phyloP scores from a whole-genome alignment of 2,797 vertebrate species.

The Gephyroberyx darwinii region DNA sequence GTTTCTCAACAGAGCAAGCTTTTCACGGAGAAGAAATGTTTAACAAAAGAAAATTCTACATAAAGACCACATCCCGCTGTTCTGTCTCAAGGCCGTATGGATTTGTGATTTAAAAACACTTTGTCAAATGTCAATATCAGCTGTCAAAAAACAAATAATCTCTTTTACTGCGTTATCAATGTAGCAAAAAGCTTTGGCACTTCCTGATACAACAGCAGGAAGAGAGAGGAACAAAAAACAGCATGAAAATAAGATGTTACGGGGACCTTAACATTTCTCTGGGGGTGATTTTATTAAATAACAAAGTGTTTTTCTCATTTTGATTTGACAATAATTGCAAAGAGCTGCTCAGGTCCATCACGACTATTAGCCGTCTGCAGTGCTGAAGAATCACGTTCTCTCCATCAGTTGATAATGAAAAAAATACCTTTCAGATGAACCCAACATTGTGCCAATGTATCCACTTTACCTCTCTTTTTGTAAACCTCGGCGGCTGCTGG shows the following conservation, averaged over 20 bases:
- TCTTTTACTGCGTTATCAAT: slow-evolving; percentile 7
- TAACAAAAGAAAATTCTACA: slow-evolving; percentile 63
- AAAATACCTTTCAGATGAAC: no score
- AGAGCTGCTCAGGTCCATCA: not conserved
- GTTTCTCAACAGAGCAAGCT: slow-evolving; percentile 36
- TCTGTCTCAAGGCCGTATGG: slow-evolving; percentile 44
- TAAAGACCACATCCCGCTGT: slow-evolving; percentile 60
- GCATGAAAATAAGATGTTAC: slow-evolving; percentile 24
- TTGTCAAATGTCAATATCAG: slow-evolving; percentile 58
- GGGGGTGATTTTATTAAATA: not conserved
- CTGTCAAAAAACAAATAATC: slow-evolving; percentile 23
- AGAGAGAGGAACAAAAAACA: not conserved
- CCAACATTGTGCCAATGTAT: no score
- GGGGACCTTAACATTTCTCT: not conserved
- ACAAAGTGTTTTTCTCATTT: not conserved
- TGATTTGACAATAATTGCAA: slow-evolving; percentile 18
- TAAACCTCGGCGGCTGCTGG: not conserved
- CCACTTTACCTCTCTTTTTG: no score
- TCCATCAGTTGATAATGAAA: no score
- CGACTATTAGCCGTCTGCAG: not conserved
- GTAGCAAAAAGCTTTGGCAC: not conserved
- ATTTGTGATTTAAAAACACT: slow-evolving; percentile 46
- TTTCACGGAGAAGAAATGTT: slow-evolving; percentile 53
- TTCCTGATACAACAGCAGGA: not conserved
- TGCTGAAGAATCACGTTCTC: not conserved